Evolutionary conservation across 2,888 invertebrate species (phyloP), one percentile per base, ranked within the genome.

Genomic region (Thecophora atra): DNA sequence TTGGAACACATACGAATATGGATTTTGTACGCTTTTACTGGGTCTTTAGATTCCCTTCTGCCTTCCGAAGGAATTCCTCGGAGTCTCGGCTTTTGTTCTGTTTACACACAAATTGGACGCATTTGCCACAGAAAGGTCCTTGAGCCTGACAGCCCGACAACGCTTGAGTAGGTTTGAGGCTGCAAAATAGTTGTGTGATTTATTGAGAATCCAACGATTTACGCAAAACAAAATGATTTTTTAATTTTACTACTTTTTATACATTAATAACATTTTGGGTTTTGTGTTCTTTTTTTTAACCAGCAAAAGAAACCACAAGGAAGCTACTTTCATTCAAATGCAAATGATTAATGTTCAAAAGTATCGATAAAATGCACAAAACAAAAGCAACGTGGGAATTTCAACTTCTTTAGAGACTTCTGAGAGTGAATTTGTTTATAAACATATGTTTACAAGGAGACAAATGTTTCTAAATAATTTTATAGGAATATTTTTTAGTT

Each of bases 181-280:
- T 37, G 5, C 24, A 4, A 8, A 26, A 28, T 24, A 58, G 15
- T 17, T 15, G 24, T 81, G 80, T 81, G 80, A 81, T 81, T 81
- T 81, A 81, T 81, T 81, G 81, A 79, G 78, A 79, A 79, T 78
- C 75, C 72, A 63, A 76, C 80, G 80, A 70, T 52, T 70, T 70
- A 70, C 63, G 70, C 70, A 70, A 47, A 70, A 70, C 1, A 37
- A 37, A 70, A 70, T 70, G 70, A 30, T 51, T 63, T 70, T 62
- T 70, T 70, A 70, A 70, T 70, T 47, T 47, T 47, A 1, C 5
- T 47, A 1, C n/a, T 47, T n/a, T 47, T 47, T 47, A 47, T n/a
- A 47, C n/a, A 47, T 47, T 47, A 3, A 37, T 37, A 37, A 37
- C 11, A 2, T 37, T 11, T 37, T 37, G 6, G 37, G 37, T 37